These are phyloP conservation scores for Pseudopodoces humilis DNA, from an alignment of 2,113 vertebrate species.

Conservation along the genomic window DNA sequence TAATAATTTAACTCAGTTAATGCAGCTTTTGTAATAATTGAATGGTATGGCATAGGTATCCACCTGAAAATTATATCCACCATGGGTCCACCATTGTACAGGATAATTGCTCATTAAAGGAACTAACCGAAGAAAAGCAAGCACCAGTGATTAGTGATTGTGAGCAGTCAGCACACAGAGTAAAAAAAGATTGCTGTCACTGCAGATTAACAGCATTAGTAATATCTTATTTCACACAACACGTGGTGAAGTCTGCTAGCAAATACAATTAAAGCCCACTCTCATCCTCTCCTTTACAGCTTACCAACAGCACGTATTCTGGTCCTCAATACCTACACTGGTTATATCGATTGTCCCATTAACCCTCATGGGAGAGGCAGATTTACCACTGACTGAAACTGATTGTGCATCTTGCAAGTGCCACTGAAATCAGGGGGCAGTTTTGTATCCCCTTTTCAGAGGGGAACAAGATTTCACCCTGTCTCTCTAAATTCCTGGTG, in stretches of 20 bases:
- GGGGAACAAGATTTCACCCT: background rate
- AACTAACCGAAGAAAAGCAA: background rate
- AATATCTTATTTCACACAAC: constrained; percentile 15
- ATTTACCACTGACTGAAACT: background rate
- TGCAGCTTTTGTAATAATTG: background rate
- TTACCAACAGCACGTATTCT: background rate
- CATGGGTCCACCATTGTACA: background rate
- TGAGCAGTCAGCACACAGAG: background rate
- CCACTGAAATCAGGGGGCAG: background rate
- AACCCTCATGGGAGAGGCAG: accelerated
- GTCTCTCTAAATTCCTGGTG: background rate
- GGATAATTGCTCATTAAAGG: constrained; percentile 3
- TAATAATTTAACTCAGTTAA: constrained; percentile 13
- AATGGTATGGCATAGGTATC: background rate
- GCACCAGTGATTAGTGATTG: background rate
- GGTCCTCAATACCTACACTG: background rate
- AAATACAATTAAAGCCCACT: background rate
- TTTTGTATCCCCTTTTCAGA: background rate
- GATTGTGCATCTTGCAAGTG: background rate
- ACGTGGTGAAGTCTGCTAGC: background rate
- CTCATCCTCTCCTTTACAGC: background rate
- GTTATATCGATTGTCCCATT: accelerated
- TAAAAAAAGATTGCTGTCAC: background rate
- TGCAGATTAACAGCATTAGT: background rate
- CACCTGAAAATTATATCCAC: constrained; percentile 22